Evolutionary conservation across 2,888 invertebrate genomes (phyloP), one percentile per base, ranked within the genome.

Genomic region (Petrolisthes cinctipes): DNA sequence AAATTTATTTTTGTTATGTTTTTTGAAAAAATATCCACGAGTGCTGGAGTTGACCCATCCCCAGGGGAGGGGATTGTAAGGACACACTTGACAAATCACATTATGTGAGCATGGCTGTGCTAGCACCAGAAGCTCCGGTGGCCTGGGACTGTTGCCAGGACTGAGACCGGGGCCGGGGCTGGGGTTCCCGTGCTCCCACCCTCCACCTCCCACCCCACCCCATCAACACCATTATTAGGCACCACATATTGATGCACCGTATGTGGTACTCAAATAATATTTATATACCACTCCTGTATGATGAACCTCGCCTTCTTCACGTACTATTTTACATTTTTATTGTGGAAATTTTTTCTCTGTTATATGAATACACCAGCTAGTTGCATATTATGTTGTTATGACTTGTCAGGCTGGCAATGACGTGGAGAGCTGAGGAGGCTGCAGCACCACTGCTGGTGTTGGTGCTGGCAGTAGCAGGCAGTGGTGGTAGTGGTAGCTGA

Each of bases 81-180:
- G 89, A 89, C 89, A 89, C 89, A 87, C 85, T 87, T 88, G 89
- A 89, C 89, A 87, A 87, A 89, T 89, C 89, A 89, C 89, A 89
- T 87, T 82, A 84, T 85, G 89, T 89, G 89, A 89, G 89, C 89
- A 89, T 89, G 89, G 89, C 89, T 89, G 87, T 88, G 88, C 88
- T 89, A 89, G 89, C 87, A 89, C 89, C 89, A 87, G 87, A 89
- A 85, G 89, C 89, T 88, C 87, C 85, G 89, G 89, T 86, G 87
- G 80, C 85, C 85, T 78, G 85, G 88, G 85, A 82, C 88, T 82
- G 71, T 71, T 17, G 14, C 20, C 61, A 61, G 61, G 17, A 61
- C 61, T 17, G 61, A 17, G 61, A 61, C 61, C 61, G 61, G 61
- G 20, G 71, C 71, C 7, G n/a, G n/a, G 71, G 71, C n/a, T n/a